Percentiles rank a stretch among this genome's conserved stretches.
phyloP scores from a whole-genome alignment of 2,113 vertebrate species.

The Protobothrops mucrosquamatus region DNA sequence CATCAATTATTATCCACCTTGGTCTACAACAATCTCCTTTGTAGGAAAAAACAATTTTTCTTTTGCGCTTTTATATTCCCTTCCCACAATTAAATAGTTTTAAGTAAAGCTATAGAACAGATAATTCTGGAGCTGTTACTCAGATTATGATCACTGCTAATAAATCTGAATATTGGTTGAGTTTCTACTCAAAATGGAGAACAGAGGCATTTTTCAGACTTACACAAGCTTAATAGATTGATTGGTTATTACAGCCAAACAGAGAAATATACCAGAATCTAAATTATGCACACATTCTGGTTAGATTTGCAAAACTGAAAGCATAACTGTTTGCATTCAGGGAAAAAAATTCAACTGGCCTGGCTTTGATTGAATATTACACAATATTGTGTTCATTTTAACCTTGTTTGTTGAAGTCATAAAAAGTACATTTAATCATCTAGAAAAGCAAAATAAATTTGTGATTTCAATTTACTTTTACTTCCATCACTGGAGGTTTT shows the following conservation, averaged over 20 bases:
- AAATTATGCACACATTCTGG: slow-evolving; percentile 88
- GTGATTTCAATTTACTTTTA: neutral
- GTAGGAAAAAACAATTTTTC: neutral
- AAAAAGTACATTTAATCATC: neutral
- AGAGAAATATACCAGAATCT: slow-evolving; percentile 81
- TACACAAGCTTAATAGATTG: slow-evolving; percentile 76
- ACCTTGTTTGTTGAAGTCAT: neutral
- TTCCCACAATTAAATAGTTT: neutral
- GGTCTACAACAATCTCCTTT: neutral
- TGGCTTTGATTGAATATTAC: neutral
- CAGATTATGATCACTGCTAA: slow-evolving; percentile 78
- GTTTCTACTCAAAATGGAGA: slow-evolving; percentile 83
- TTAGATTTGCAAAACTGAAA: slow-evolving; percentile 91
- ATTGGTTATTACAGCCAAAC: slow-evolving; percentile 86
- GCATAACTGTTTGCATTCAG: slow-evolving; percentile 76
- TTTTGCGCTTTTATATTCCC: neutral
- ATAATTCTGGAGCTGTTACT: slow-evolving; percentile 83
- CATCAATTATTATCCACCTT: too few relatives aligned
- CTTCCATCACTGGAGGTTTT: neutral
- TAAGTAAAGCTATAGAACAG: slow-evolving; percentile 58
- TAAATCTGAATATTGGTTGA: slow-evolving; percentile 84
- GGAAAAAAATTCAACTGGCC: neutral
- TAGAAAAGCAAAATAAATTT: neutral
- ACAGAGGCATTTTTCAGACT: slow-evolving; percentile 76
- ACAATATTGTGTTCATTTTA: neutral